These are phyloP conservation scores for Orientallactaga bullata DNA, from an alignment of 2,113 vertebrate genomes.

Conservation along the genomic window DNA sequence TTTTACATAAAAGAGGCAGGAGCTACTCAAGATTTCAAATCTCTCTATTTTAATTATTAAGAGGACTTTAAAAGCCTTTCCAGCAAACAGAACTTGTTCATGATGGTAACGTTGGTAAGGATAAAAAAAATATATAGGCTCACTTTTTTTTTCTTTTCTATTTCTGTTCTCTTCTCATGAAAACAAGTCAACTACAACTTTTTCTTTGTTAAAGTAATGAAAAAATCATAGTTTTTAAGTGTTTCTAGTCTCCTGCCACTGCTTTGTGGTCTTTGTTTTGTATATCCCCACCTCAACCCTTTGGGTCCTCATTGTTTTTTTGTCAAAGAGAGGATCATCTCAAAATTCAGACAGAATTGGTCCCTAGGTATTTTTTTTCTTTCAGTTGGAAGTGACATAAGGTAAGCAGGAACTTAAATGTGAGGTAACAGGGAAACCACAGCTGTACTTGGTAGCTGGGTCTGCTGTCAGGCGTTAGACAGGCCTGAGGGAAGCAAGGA, in stretches of 20 bases:
- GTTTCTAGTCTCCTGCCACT: not conserved
- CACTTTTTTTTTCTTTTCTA: not conserved
- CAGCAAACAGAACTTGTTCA: conserved; percentile 23
- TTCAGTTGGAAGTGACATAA: too few species aligned
- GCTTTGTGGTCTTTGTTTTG: not conserved
- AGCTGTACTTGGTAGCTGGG: too few species aligned
- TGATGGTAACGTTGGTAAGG: conserved; percentile 11
- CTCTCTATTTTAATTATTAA: conserved; percentile 69
- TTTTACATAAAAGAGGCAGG: conserved; percentile 71
- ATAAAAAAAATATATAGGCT: conserved; percentile 36
- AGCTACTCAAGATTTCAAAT: conserved; percentile 67
- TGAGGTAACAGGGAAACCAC: too few species aligned
- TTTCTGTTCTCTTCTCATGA: conserved; percentile 39
- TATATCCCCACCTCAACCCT: not conserved
- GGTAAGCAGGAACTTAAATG: too few species aligned
- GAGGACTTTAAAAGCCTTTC: conserved; percentile 42
- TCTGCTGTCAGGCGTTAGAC: too few species aligned
- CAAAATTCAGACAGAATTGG: conserved; percentile 22
- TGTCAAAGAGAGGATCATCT: not conserved
- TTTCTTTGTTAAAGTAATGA: conserved; percentile 52
- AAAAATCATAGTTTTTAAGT: conserved; percentile 48
- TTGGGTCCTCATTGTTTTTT: not conserved
- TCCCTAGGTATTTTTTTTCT: too few species aligned
- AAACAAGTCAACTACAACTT: conserved; percentile 7
- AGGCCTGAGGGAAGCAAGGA: too few species aligned